Percentiles rank a stretch among this genome's conserved stretches.
Evolutionary conservation across 2,797 vertebrate genomes (phyloP).

Genomic region (Melanogrammus aeglefinus): DNA sequence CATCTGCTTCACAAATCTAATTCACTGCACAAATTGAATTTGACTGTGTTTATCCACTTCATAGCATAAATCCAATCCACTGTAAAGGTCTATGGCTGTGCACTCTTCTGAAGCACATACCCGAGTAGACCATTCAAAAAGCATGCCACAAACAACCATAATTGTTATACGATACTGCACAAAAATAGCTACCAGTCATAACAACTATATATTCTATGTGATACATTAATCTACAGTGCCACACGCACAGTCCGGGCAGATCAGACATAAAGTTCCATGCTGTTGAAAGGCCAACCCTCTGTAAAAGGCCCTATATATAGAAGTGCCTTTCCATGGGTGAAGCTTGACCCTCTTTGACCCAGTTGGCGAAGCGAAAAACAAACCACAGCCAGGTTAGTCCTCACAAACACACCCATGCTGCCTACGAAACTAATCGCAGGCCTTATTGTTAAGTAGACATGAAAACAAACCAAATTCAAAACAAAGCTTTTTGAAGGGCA

Average conservation of each 20-base stretch:
- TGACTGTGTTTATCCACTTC: not conserved
- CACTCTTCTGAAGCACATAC: not conserved
- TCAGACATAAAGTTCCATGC: conserved; percentile 28
- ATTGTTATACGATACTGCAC: not conserved
- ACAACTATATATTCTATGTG: not conserved
- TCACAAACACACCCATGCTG: not conserved
- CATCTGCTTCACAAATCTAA: not conserved
- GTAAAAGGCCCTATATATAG: conserved; percentile 46
- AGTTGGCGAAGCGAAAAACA: conserved; percentile 20
- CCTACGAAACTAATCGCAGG: not conserved
- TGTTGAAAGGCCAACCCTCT: conserved; percentile 30
- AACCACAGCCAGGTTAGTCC: conserved; percentile 9
- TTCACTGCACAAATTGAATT: not conserved
- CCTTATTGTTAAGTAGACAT: not conserved
- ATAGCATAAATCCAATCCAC: not conserved
- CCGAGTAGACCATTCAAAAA: not conserved
- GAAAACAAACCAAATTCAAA: not conserved
- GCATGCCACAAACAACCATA: not conserved
- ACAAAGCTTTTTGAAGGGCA: not conserved
- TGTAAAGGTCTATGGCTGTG: not conserved
- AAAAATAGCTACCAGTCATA: not conserved
- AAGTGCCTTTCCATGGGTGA: conserved; percentile 17
- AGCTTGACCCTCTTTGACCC: conserved; percentile 23
- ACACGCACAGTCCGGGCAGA: conserved; percentile 9
- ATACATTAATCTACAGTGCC: not conserved